Evolutionary conservation across 2,797 vertebrate species (phyloP).

Genomic region (Rallus crepitans): DNA sequence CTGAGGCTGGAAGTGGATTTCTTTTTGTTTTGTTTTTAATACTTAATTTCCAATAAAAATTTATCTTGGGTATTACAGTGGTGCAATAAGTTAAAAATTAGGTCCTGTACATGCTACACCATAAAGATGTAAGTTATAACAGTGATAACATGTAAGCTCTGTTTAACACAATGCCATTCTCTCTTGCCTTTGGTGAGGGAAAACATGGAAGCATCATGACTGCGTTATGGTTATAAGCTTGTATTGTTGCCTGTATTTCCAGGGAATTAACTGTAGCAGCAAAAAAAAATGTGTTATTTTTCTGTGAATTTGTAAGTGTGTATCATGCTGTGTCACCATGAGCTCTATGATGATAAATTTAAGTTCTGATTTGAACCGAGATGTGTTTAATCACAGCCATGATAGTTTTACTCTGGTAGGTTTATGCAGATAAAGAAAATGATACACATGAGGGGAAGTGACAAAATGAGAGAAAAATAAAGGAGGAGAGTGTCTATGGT

Average conservation of each 20-base stretch:
- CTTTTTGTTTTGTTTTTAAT: neutral
- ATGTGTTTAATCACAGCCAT: neutral
- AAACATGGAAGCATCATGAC: rapidly evolving
- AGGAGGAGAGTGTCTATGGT: rapidly evolving
- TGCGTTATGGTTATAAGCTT: neutral
- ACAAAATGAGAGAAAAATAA: neutral
- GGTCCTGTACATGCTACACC: neutral
- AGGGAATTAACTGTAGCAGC: neutral
- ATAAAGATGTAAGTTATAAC: neutral
- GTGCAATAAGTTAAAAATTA: neutral
- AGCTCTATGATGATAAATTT: neutral
- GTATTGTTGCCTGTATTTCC: neutral
- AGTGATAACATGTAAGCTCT: neutral
- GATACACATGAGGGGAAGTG: rapidly evolving
- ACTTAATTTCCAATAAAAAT: neutral
- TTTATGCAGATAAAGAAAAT: neutral
- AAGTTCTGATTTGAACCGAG: neutral
- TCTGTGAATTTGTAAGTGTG: neutral
- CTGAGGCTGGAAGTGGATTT: neutral
- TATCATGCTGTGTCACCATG: rapidly evolving
- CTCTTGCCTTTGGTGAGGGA: rapidly evolving
- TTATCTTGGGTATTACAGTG: neutral
- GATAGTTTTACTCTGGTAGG: neutral
- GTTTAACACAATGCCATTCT: rapidly evolving
- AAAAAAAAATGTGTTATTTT: neutral